phyloP scores from a whole-genome alignment of 1,140 invertebrate species.

The Drosophila jambulina region DNA sequence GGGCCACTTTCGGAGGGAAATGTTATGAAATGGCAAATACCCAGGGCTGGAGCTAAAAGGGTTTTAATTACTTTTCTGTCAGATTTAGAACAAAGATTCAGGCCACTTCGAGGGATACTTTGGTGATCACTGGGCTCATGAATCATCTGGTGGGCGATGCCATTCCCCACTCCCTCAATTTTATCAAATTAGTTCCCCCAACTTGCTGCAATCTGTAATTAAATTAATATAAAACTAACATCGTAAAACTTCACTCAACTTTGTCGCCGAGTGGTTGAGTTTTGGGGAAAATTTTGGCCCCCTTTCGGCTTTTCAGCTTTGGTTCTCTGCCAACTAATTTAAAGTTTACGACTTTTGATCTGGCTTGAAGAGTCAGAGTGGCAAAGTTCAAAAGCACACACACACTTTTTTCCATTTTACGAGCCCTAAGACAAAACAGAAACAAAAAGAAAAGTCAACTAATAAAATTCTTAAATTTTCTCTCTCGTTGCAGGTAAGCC shows the following conservation, averaged over 20 bases:
- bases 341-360: constrained; percentile 41
- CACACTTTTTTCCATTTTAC: constrained; percentile 22
- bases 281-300: constrained; percentile 16
- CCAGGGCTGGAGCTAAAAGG: not conserved
- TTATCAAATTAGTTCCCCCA: constrained; percentile 34
- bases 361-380: constrained; percentile 18
- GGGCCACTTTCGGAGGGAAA: not conserved
- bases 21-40: constrained; percentile 1
- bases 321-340: constrained; percentile 33
- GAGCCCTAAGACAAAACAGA: constrained; percentile 25
- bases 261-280: constrained; percentile 23
- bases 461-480: constrained; percentile 62
- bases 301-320: constrained; percentile 1
- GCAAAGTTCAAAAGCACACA: constrained; percentile 51
- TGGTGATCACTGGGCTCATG: constrained; percentile 9
- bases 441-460: constrained; percentile 44
- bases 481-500: constrained; percentile 72
- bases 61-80: not conserved
- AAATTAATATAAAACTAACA: constrained; percentile 59
- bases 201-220: constrained; percentile 41
- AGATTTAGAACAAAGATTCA: constrained; percentile 17
- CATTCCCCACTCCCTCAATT: not conserved
- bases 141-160: constrained; percentile 51
- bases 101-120: not conserved
- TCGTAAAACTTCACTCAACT: constrained; percentile 55